Conservation (phyloP, 1,140 invertebrate species). For the Cepaea nemoralis region DNA sequence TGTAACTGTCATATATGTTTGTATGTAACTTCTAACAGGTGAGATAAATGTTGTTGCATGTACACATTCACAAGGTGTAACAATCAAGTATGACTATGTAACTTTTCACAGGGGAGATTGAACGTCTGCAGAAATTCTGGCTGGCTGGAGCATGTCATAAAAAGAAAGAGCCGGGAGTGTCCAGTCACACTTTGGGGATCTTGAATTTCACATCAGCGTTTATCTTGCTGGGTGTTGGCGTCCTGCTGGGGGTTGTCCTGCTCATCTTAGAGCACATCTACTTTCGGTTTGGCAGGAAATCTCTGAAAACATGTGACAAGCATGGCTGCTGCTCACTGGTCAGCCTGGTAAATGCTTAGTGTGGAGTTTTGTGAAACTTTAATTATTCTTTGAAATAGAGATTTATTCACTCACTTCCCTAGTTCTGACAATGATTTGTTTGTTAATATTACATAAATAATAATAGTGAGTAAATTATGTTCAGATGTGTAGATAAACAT, state of each 20-base stretch:
- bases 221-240: constrained; percentile 92
- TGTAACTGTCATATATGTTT: too few relatives aligned
- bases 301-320: constrained; percentile 88
- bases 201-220: constrained; percentile 97
- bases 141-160: constrained; percentile 94
- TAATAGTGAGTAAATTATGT: too few relatives aligned
- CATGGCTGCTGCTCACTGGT: constrained; percentile 91
- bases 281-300: constrained; percentile 89
- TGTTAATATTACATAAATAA: too few relatives aligned
- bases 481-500: too few relatives aligned
- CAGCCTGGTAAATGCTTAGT: constrained; percentile 79
- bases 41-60: too few relatives aligned
- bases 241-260: constrained; percentile 87
- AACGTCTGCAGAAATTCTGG: constrained; percentile 94
- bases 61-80: too few relatives aligned
- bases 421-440: too few relatives aligned
- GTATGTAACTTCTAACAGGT: too few relatives aligned
- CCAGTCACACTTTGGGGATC: constrained; percentile 88
- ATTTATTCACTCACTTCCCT: too few relatives aligned
- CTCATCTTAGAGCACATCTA: constrained; percentile 92
- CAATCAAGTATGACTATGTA: too few relatives aligned
- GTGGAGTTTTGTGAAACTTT: too few relatives aligned
- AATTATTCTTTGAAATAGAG: too few relatives aligned
- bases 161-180: constrained; percentile 73
- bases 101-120: constrained; percentile 83